These are phyloP conservation scores for Masnerella sp. DNA, from an alignment of 2,888 invertebrate species.

Conservation along the genomic window DNA sequence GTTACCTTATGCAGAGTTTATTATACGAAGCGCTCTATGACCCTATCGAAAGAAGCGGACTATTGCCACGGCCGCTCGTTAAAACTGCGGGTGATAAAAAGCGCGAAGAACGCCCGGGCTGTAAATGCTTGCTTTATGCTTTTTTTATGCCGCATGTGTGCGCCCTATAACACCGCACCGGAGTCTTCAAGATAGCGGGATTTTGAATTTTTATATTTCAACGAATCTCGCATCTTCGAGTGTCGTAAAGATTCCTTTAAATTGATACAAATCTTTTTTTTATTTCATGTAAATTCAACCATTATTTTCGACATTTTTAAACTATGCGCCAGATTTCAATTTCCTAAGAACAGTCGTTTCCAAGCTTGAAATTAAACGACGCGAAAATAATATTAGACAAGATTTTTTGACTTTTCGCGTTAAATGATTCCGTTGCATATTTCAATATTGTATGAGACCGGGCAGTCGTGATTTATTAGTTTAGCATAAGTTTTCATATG, in stretches of 20 bases:
- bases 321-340: too few relatives aligned
- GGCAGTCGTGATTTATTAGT: slow-evolving; percentile 22
- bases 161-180: slow-evolving; percentile 20
- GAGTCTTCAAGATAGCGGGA: slow-evolving; percentile 35
- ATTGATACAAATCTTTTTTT: slow-evolving; percentile 46
- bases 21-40: slow-evolving; percentile 39
- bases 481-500: slow-evolving; percentile 29
- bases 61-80: slow-evolving; percentile 47
- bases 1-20: slow-evolving; percentile 49
- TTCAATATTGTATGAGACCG: slow-evolving; percentile 24
- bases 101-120: slow-evolving; percentile 48
- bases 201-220: slow-evolving; percentile 48
- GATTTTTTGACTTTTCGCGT: too few relatives aligned
- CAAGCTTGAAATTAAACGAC: too few relatives aligned
- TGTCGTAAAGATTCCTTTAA: slow-evolving; percentile 43
- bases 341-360: too few relatives aligned
- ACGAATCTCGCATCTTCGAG: slow-evolving; percentile 39
- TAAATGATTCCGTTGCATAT: slow-evolving; percentile 4
- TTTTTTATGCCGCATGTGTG: slow-evolving; percentile 46
- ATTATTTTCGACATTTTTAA: too few relatives aligned
- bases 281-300: too few relatives aligned
- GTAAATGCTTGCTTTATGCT: slow-evolving; percentile 54
- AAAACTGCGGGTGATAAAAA: slow-evolving; percentile 56
- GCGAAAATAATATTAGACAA: too few relatives aligned
- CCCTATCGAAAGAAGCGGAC: slow-evolving; percentile 36